Evolutionary conservation across 53 echinoderm and acorn worm genomes (phyloP), one percentile per base, ranked within the genome.

Genomic region (Zoroaster sp.): DNA sequence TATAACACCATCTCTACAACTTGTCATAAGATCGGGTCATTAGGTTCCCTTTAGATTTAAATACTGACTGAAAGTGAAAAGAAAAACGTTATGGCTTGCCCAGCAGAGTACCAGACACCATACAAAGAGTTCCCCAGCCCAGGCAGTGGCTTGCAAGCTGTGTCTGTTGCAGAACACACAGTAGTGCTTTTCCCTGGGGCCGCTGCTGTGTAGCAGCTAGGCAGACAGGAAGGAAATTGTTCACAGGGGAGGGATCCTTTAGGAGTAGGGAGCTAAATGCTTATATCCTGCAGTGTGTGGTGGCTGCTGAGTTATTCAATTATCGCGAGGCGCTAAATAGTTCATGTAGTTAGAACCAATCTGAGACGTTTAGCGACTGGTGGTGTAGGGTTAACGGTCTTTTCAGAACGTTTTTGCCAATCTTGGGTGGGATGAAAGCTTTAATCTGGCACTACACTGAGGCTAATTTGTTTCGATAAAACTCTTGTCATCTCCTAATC

Each of bases 201-300:
- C 15, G 68, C 55, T 33, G 39, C 66, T 30, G 82, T 66, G 82
- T 82, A 66, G 82, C 82, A 82, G 40, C 40, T 40, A 45, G 66
- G 82, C 82, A 82, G 82, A 82, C 82, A 82, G 82, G 82, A 82
- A 82, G 82, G 82, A 82, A 82, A 82, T 82, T 82, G 82, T 82
- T 82, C 82, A 82, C 82, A 82, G 82, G 82, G 82, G 82, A 82
- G 82, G 82, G 82, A 82, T 82, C 82, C 82, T 82, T 15, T 43
- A 82, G 82, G 82, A 68, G 82, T 53, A 41, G 82, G 31, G 67
- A 82, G 82, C 82, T 82, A 82, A 82, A 82, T 82, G 82, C 82
- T 82, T 82, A 67, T 82, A 82, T 82, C 82, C 82, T 82, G 82
- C 82, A 66, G 82, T 82, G 82, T 40, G 68, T 35, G 44, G 30